Conservation (phyloP, 2,113 vertebrate species). For the Misgurnus mizolepis region DNA sequence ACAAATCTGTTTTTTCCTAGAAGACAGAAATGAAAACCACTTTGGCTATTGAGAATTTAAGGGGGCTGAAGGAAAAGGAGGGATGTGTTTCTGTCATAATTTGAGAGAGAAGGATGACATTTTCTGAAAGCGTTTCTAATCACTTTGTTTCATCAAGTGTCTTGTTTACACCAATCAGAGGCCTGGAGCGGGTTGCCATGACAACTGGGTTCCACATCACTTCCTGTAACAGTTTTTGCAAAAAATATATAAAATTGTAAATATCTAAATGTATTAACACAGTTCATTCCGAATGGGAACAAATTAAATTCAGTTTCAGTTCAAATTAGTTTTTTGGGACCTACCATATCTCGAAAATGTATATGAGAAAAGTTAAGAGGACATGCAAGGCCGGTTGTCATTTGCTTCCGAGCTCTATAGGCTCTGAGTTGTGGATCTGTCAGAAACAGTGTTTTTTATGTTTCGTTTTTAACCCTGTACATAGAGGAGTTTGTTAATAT, state of each 20-base stretch:
- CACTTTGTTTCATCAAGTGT: constrained; percentile 34
- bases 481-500: constrained; percentile 55
- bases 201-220: not conserved
- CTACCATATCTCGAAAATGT: too few relatives aligned
- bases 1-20: constrained; percentile 20
- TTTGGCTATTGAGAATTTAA: constrained; percentile 53
- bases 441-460: constrained; percentile 59
- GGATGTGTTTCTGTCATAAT: constrained; percentile 56
- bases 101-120: constrained; percentile 19
- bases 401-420: not conserved
- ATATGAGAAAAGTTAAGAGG: too few relatives aligned
- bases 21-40: constrained; percentile 54
- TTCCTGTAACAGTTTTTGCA: constrained; percentile 1
- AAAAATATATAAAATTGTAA: not conserved
- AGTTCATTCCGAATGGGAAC: not conserved
- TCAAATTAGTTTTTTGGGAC: too few relatives aligned
- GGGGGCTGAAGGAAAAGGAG: constrained; percentile 63
- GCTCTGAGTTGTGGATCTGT: constrained; percentile 44
- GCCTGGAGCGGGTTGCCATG: constrained; percentile 22
- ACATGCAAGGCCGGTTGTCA: not conserved
- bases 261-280: not conserved
- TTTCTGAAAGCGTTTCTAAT: constrained; percentile 45
- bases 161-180: constrained; percentile 53
- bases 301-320: constrained; percentile 1
- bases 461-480: constrained; percentile 53